phyloP scores from a whole-genome alignment of 2,888 invertebrate species.

The Itoplectis maculator region DNA sequence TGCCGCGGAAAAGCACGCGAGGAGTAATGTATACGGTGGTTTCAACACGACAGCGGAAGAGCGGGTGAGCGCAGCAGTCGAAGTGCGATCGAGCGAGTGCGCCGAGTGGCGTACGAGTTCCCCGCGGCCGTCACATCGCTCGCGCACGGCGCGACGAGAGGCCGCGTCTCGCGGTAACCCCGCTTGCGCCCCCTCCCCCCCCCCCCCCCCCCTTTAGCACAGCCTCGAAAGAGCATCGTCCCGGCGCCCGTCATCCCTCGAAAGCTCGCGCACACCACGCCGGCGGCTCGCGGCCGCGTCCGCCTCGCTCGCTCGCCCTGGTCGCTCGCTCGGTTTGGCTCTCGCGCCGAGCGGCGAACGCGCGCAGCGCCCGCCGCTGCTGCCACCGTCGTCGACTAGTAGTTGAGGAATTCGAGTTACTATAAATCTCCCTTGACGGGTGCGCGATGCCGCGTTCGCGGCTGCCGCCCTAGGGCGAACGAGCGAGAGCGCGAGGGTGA shows the following conservation, averaged over 20 bases:
- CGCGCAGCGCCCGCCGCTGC: constrained; percentile 65
- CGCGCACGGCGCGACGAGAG: constrained; percentile 75
- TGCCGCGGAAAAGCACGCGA: constrained; percentile 26
- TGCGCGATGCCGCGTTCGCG: constrained; percentile 81
- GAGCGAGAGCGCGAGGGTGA: constrained; percentile 71
- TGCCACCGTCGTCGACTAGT: constrained; percentile 80
- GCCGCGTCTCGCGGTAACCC: constrained; percentile 67
- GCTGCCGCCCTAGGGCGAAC: constrained; percentile 61
- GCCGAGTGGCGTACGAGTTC: constrained; percentile 73
- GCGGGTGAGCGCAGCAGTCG: constrained; percentile 71
- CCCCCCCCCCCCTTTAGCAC: no score
- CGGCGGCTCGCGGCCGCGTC: constrained; percentile 44
- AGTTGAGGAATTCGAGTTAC: constrained; percentile 85
- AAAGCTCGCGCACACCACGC: constrained; percentile 60
- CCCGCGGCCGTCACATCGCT: constrained; percentile 78
- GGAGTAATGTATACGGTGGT: constrained; percentile 22
- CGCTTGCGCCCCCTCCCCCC: no score
- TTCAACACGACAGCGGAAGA: constrained; percentile 65
- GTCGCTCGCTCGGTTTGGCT: constrained; percentile 61
- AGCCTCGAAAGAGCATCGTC: constrained; percentile 46
- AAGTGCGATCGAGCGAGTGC: constrained; percentile 46
- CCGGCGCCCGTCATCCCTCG: constrained; percentile 67
- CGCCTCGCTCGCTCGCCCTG: constrained; percentile 59
- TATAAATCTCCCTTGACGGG: constrained; percentile 84
- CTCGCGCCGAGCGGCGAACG: constrained; percentile 42